A percentile compares a stretch with the other conserved stretches of the same genome.
phyloP scores from a whole-genome alignment of 1,140 invertebrate species.

The Cyrtorhinus lividipennis region DNA sequence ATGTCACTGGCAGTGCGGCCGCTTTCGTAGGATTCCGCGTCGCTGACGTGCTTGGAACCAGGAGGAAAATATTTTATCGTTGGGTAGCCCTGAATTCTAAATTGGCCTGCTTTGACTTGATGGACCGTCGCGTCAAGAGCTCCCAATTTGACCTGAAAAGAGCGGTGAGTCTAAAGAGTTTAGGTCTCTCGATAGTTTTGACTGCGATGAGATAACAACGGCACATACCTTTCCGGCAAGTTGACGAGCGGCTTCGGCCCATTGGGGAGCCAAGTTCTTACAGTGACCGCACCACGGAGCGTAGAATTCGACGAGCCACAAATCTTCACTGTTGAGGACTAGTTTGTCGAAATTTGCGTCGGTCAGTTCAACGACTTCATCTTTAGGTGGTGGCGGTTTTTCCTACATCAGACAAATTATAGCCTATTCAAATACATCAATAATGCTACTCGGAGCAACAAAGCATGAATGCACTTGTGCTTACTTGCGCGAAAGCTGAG shows the following conservation, averaged over 20 bases:
- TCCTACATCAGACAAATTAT: slow-evolving; percentile 40
- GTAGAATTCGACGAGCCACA: slow-evolving; percentile 91
- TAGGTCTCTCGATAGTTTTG: too few relatives aligned
- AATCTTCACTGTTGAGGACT: slow-evolving; percentile 67
- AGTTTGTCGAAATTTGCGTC: slow-evolving; percentile 75
- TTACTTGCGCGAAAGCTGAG: background rate
- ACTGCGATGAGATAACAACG: too few relatives aligned
- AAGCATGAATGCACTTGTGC: too few relatives aligned
- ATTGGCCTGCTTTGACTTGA: slow-evolving; percentile 57
- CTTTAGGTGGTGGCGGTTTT: slow-evolving; percentile 1
- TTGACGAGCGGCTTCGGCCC: slow-evolving; percentile 78
- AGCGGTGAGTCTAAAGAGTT: too few relatives aligned
- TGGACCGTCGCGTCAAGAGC: slow-evolving; percentile 93
- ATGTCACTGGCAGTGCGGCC: slow-evolving; percentile 86
- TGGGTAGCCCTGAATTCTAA: slow-evolving; percentile 82
- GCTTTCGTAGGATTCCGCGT: slow-evolving; percentile 67
- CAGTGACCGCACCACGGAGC: slow-evolving; percentile 90
- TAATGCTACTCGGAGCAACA: too few relatives aligned
- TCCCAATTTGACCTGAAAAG: slow-evolving; percentile 66
- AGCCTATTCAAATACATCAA: background rate
- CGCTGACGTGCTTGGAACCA: slow-evolving; percentile 53
- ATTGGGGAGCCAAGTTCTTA: slow-evolving; percentile 58
- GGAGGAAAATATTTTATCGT: slow-evolving; percentile 91
- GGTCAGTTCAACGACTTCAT: slow-evolving; percentile 83
- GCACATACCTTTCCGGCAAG: slow-evolving; percentile 68